Evolutionary conservation across 2,888 invertebrate species (phyloP), one percentile per base, ranked within the genome.

Genomic region (Merodon equestris): DNA sequence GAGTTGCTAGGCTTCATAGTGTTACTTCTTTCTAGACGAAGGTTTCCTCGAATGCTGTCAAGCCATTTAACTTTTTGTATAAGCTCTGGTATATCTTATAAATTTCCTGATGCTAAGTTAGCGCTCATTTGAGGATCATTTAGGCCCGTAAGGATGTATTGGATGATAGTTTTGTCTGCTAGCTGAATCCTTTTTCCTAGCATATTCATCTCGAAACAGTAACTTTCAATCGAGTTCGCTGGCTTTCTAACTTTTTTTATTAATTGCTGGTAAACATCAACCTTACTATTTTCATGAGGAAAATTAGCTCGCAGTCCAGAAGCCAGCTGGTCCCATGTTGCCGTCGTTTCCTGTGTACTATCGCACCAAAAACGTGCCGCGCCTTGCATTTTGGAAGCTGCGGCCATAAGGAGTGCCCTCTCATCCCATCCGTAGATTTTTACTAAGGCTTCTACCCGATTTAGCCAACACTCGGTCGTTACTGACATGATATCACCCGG

Each of bases 321-420:
- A 1, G 53, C 36, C 17, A 53, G 38, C 34, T 47, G 34, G n/a
- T 9, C 12, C 36, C 45, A 58, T 9, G 58, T 12, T 1, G 14
- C 18, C 0, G 10, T 12, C 1, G 10, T 15, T 10, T 44, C 44
- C 10, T 45, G 34, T 14, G n/a, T 18, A 10, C 44, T 18, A 44
- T 57, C 34, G 44, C 57, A 45, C 57, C 45, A 57, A 34, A 34
- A 36, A 17, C 63, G 27, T 27, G 53, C 53, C 10, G 53, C 34
- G 0, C 53, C 53, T 10, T 63, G 44, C 44, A 63, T 63, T 63
- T 45, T 42, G 3, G 63, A 51, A 13, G 54, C 19, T 5, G 18
- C 50, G 1, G 18, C 45, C 64, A 64, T 19, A 2, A 38, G 13
- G 9, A 64, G 10, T 1, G 64, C 64, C 50, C n/a, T n/a, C n/a